These are phyloP conservation scores for Tachuris rubrigastra DNA, from an alignment of 2,113 vertebrate species.

Conservation along the genomic window DNA sequence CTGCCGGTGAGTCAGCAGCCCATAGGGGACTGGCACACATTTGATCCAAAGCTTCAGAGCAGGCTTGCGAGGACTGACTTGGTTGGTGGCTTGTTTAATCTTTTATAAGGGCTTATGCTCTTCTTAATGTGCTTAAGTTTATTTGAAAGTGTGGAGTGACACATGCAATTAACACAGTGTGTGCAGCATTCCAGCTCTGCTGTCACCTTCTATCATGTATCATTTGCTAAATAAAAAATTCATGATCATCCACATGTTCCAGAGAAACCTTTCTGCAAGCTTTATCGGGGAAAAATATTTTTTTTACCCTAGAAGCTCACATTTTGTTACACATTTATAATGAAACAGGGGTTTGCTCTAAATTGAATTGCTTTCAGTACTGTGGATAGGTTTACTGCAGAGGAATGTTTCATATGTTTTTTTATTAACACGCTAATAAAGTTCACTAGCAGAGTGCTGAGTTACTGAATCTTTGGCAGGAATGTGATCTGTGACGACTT, in stretches of 20 bases:
- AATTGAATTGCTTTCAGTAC: not conserved
- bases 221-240: constrained; percentile 1
- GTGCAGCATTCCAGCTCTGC: not conserved
- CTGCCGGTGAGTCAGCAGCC: not conserved
- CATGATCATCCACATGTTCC: not conserved
- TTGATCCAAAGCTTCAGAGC: not conserved
- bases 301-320: not conserved
- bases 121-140: not conserved
- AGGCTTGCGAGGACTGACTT: not conserved
- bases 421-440: not conserved
- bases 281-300: not conserved
- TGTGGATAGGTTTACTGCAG: not conserved
- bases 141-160: not conserved
- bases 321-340: not conserved
- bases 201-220: not conserved
- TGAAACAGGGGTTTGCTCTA: not conserved
- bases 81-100: not conserved
- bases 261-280: not conserved
- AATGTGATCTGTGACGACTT: not conserved
- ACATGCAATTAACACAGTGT: not conserved
- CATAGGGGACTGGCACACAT: not conserved
- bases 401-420: not conserved
- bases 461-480: not conserved
- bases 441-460: not conserved
- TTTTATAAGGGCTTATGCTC: not conserved